Base-by-base conservation (phyloP, 92 coral and sea anemone species). In the Porites cylindrica region DNA sequence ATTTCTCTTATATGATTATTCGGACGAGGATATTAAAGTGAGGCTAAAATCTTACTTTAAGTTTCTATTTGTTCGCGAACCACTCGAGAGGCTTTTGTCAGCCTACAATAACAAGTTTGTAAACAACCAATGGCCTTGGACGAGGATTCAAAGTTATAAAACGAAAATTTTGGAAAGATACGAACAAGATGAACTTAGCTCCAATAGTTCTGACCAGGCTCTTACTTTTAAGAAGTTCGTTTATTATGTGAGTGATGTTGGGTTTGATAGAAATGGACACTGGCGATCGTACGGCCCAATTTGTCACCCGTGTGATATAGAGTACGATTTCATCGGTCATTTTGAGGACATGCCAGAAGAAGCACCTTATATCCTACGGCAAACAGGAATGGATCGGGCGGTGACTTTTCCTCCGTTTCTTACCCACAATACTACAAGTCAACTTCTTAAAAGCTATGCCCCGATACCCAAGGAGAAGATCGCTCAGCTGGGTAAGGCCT, bases 11-110 rank as follows among this genome's bases (percentile, higher is more conserved):
- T 0, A 8, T 32, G 20, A 72, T 13, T 83, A 73, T 19, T 47
- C 88, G 4, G n/a, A 75, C 12, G 75, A 38, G 19, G 72, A 26
- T 12, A 63, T 77, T 16, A 47, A 75, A 32, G 14, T 21, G 17
- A 59, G 78, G 81, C 61, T 84, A 10, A 60, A 75, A 24, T 17
- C 21, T 38, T 83, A 66, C 81, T 83, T 56, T 59, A 83, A 83
- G 38, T 83, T 83, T 72, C 8, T 72, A 19, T 51, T 83, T 18
- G 88, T 83, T 19, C 88, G 88, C 4, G 88, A 83, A 19, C 88
- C 51, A 58, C 16, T 56, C 13, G 61, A 56, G 61, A 56, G 61
- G 61, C 61, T 56, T 56, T 9, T 56, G 13, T 56, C 61, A 8
- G 61, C 61, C 13, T 56, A 56, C 8, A 14, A 56, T 10, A 56